Conservation (phyloP, 2,888 invertebrate species). For the Conistra vaccinii region DNA sequence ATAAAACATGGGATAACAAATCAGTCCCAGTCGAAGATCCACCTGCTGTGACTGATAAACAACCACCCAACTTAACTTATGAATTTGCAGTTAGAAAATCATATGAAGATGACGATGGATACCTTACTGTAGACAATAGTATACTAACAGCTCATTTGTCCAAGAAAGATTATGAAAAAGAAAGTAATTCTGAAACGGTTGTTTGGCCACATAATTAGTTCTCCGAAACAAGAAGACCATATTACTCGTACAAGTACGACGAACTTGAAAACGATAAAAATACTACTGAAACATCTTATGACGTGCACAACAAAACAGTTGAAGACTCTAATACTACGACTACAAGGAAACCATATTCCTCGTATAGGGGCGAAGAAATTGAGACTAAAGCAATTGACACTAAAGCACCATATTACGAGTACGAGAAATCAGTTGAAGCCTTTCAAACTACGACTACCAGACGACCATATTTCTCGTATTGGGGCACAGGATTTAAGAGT, state of each 20-base stretch:
- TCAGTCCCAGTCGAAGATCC: background rate
- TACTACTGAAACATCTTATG: background rate
- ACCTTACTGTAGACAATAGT: background rate
- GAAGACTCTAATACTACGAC: background rate
- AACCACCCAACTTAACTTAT: background rate
- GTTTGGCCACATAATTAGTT: background rate
- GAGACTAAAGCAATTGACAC: too few species aligned
- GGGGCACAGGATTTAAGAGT: too few species aligned
- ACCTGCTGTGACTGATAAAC: background rate
- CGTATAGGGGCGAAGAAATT: too few species aligned
- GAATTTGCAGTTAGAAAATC: background rate
- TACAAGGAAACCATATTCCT: background rate
- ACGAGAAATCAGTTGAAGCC: too few species aligned
- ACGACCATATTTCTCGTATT: too few species aligned
- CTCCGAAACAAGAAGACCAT: background rate
- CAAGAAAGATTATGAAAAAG: background rate
- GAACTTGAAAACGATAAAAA: background rate
- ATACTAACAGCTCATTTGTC: background rate
- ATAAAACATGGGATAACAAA: too few species aligned
- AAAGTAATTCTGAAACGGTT: background rate
- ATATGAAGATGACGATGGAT: background rate
- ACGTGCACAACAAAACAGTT: background rate
- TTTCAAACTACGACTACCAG: too few species aligned
- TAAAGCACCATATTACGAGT: too few species aligned
- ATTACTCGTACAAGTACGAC: background rate